These are phyloP conservation scores for Lepilemur ruficaudatus DNA, from an alignment of 2,797 vertebrate species.

Conservation along the genomic window DNA sequence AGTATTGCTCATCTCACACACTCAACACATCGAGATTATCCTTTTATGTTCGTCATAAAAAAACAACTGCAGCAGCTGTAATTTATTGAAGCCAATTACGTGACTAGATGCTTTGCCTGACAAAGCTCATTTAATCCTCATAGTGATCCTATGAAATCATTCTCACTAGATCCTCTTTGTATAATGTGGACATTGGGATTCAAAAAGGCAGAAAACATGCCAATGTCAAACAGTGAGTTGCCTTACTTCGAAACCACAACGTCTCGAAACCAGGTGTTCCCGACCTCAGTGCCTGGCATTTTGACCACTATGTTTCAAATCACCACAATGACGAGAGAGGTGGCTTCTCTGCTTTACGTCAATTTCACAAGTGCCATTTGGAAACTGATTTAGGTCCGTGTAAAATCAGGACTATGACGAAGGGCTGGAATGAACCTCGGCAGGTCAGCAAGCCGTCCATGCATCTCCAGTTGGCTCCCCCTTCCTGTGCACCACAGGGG, in stretches of 20 bases:
- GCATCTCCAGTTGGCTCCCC: not conserved
- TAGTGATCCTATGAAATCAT: not conserved
- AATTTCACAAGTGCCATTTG: not conserved
- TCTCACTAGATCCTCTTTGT: not conserved
- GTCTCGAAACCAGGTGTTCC: not conserved
- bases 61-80: not conserved
- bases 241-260: not conserved
- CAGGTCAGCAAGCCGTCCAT: not conserved
- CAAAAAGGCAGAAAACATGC: not conserved
- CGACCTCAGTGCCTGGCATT: not conserved
- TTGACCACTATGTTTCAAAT: not conserved
- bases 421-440: not conserved
- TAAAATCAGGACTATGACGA: not conserved
- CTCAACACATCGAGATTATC: not conserved
- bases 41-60: not conserved
- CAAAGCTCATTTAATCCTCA: not conserved
- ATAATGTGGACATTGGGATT: not conserved
- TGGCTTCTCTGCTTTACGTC: not conserved
- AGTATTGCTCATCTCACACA: not conserved
- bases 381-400: not conserved
- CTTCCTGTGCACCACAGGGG: not conserved
- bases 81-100: not conserved
- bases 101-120: not conserved
- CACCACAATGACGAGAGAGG: not conserved
- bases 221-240: not conserved